Evolutionary conservation across 2,113 vertebrate genomes (phyloP).

Genomic region (Brachypodius melanocephalos): DNA sequence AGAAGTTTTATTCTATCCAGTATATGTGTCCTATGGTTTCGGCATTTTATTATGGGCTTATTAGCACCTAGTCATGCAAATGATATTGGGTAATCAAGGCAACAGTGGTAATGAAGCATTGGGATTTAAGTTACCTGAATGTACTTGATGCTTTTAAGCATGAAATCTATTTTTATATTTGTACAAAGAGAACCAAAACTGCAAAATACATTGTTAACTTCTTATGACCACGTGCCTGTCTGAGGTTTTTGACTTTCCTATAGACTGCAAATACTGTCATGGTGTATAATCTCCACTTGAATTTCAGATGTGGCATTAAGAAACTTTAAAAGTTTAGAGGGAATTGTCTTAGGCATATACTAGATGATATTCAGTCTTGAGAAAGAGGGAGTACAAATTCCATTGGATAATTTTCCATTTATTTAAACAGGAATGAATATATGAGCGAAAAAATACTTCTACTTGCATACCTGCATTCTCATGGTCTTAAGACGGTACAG

Average conservation of each 20-base stretch:
- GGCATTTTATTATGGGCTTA: slow-evolving; percentile 1
- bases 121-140: not conserved
- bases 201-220: not conserved
- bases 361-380: not conserved
- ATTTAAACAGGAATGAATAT: not conserved
- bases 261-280: not conserved
- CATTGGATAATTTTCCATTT: not conserved
- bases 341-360: not conserved
- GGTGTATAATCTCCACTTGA: not conserved
- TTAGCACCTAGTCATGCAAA: slow-evolving; percentile 51
- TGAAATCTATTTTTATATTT: slow-evolving; percentile 42
- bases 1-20: not conserved
- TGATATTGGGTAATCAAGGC: slow-evolving; percentile 45
- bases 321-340: not conserved
- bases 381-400: not conserved
- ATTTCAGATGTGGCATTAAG: not conserved
- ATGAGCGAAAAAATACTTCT: not conserved
- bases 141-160: slow-evolving; percentile 11
- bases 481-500: not conserved
- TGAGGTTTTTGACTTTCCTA: not conserved
- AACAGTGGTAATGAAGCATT: slow-evolving; percentile 5
- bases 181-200: not conserved
- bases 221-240: not conserved
- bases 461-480: not conserved
- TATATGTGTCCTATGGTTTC: not conserved